Evolutionary conservation across 1,140 invertebrate species (phyloP).

Genomic region (Brachionus paranguensis): DNA sequence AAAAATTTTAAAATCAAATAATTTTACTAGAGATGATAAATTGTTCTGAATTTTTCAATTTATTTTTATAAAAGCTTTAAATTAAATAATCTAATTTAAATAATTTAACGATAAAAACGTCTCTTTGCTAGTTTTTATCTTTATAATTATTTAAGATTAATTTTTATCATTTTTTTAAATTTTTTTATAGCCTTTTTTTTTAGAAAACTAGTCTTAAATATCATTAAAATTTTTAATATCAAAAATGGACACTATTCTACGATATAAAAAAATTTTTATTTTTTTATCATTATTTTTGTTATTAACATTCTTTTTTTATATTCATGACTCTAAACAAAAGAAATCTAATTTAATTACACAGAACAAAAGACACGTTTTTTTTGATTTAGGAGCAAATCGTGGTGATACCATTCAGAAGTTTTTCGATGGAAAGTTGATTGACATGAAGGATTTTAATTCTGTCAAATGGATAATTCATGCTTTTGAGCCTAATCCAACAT

Average conservation of each 20-base stretch:
- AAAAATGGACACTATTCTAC: neutral
- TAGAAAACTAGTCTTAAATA: no score
- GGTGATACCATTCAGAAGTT: neutral
- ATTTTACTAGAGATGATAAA: no score
- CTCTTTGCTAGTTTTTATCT: no score
- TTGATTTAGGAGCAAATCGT: neutral
- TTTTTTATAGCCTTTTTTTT: no score
- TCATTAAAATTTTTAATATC: no score
- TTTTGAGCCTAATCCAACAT: neutral
- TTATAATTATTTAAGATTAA: no score
- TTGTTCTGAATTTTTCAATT: no score
- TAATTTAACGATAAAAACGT: no score
- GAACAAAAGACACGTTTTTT: neutral
- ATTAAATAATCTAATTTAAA: no score
- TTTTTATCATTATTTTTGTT: neutral
- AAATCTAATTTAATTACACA: neutral
- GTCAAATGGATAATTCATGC: constrained; percentile 2
- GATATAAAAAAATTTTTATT: neutral
- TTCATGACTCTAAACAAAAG: neutral
- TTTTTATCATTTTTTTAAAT: no score
- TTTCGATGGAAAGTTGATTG: neutral
- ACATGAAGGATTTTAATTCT: neutral
- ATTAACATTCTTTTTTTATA: neutral
- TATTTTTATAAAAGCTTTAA: no score
- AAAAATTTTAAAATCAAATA: no score